Base-by-base conservation (phyloP, 2,888 invertebrate genomes). In the Trachelus tabidus region DNA sequence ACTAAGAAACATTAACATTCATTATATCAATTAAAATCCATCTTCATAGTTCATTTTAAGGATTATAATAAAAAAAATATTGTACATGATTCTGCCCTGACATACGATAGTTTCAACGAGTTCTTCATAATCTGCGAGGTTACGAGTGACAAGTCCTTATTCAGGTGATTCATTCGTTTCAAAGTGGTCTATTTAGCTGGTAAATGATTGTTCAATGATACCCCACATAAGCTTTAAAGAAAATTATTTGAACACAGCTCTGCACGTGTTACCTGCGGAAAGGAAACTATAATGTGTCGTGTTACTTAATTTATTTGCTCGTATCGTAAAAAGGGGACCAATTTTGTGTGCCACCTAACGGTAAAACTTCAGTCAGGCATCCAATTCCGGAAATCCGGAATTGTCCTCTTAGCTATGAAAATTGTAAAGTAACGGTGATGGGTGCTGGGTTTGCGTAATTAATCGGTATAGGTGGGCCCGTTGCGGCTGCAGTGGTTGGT, bases 401-500 rank as follows among this genome's bases (percentile, higher is more conserved):
- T 56, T 56, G 23, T 56, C 56, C 56, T 56, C 56, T 56, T 56
- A 56, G 56, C 56, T 9, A 23, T 56, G 56, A 56, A 56, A 56
- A 23, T 56, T 56, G 56, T 56, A 9, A 56, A 23, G 9, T 56
- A 77, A 80, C 75, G 56, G 77, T 76, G 75, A 80, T 83, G 79
- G 80, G 82, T 82, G 77, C 82, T 85, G 85, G 84, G 81, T 81
- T 56, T 82, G 83, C 81, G 83, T 81, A 86, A 87, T 84, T 86
- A 86, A 87, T 85, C 83, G 85, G 56, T 23, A 86, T 86, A 87
- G 86, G 86, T 87, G 83, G 83, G 84, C 84, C 85, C 83, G 88
- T 87, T 86, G 87, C 88, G 88, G 86, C 89, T 85, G 86, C 89
- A 87, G 85, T 86, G 89, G 81, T 89, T 92, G 93, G 92, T 93